Evolutionary conservation across 2,888 invertebrate species (phyloP).

Genomic region (Leucania comma): DNA sequence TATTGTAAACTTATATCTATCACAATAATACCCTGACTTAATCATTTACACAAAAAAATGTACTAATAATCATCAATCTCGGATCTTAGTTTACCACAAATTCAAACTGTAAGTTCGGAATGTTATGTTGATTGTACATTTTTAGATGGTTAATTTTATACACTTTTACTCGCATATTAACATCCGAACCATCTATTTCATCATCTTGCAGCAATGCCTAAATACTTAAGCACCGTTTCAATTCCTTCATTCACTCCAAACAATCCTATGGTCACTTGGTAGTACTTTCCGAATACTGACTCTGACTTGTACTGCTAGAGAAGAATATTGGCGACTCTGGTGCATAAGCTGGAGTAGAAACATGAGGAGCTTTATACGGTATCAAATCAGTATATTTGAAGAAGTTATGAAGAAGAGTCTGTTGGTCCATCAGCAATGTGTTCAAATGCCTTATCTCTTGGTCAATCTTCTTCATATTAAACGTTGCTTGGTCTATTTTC

Average conservation of each 20-base stretch:
- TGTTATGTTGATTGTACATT: neutral
- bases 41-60: constrained; percentile 1
- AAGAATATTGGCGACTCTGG: constrained; percentile 83
- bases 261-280: constrained; percentile 38
- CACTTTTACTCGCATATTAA: neutral
- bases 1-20: constrained; percentile 23
- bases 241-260: neutral
- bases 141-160: neutral
- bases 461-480: constrained; percentile 93
- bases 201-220: neutral
- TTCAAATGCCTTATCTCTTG: constrained; percentile 93
- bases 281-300: constrained; percentile 65
- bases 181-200: neutral
- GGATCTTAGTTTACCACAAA: neutral
- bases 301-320: constrained; percentile 66
- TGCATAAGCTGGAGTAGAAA: constrained; percentile 73
- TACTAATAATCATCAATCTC: neutral
- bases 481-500: constrained; percentile 93
- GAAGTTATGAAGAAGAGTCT: constrained; percentile 81
- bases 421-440: constrained; percentile 85
- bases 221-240: neutral
- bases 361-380: constrained; percentile 72
- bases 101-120: neutral
- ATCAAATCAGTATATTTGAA: constrained; percentile 75
- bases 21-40: constrained; percentile 46